These are phyloP conservation scores for Plagodis dolabraria DNA, from an alignment of 2,888 invertebrate genomes.

Conservation along the genomic window DNA sequence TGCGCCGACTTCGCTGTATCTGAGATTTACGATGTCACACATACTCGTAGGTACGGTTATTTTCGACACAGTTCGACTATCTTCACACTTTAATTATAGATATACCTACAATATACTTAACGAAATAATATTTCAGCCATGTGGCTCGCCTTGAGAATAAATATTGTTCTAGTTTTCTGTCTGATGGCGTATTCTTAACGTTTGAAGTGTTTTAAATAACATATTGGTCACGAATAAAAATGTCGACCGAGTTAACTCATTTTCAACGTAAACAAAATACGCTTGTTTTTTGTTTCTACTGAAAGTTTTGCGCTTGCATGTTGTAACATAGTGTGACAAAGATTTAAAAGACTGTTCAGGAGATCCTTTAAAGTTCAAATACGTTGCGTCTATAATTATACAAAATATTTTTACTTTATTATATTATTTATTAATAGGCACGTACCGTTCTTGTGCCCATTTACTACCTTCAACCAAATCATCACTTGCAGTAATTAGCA, in stretches of 20 bases:
- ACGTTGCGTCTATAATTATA: no score
- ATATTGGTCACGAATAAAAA: constrained; percentile 36
- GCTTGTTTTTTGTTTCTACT: not conserved
- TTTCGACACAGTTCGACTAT: constrained; percentile 75
- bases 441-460: no score
- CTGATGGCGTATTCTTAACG: constrained; percentile 18
- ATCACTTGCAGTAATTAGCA: no score
- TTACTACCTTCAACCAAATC: no score
- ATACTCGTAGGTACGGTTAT: constrained; percentile 57
- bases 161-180: constrained; percentile 55
- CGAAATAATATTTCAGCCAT: constrained; percentile 69
- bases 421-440: no score
- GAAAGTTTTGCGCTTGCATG: no score
- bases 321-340: no score
- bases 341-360: no score
- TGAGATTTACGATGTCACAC: constrained; percentile 78
- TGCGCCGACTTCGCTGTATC: constrained; percentile 70
- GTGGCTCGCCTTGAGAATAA: constrained; percentile 63
- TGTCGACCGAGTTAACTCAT: constrained; percentile 14
- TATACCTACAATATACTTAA: constrained; percentile 60
- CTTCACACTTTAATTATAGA: constrained; percentile 80
- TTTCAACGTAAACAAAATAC: not conserved
- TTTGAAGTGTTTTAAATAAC: constrained; percentile 32
- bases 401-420: no score
- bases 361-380: no score